phyloP scores from a whole-genome alignment of 2,888 invertebrate genomes.

The Lathronympha strigana region DNA sequence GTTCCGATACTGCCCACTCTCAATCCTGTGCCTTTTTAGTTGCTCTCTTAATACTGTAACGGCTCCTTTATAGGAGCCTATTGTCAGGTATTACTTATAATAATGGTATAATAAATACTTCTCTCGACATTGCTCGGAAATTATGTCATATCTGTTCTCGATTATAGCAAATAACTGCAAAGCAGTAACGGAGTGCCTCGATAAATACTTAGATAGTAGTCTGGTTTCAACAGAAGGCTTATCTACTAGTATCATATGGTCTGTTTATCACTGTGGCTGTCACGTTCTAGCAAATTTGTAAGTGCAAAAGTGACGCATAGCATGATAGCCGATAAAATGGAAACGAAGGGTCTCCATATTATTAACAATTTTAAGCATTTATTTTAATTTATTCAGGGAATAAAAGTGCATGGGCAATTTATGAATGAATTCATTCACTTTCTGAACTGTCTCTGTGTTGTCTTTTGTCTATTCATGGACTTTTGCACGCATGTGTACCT shows the following conservation, averaged over 20 bases:
- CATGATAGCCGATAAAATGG: too few relatives aligned
- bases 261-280: too few relatives aligned
- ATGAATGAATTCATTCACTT: too few relatives aligned
- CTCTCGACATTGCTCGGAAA: slow-evolving; percentile 4
- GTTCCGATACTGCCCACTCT: slow-evolving; percentile 18
- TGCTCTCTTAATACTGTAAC: slow-evolving; percentile 19
- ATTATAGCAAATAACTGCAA: not conserved
- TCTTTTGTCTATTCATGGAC: too few relatives aligned
- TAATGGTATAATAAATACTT: slow-evolving; percentile 28
- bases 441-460: too few relatives aligned
- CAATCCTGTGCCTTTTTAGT: slow-evolving; percentile 24
- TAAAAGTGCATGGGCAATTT: too few relatives aligned
- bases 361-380: too few relatives aligned
- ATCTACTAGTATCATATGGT: not conserved
- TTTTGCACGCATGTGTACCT: too few relatives aligned
- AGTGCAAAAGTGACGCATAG: too few relatives aligned
- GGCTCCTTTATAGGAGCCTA: slow-evolving; percentile 18
- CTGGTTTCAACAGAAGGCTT: not conserved
- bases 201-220: not conserved
- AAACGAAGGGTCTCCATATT: too few relatives aligned
- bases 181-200: not conserved
- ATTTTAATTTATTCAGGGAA: too few relatives aligned
- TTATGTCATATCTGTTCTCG: slow-evolving; percentile 9
- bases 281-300: too few relatives aligned
- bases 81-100: slow-evolving; percentile 25